A percentile compares a stretch with the other conserved stretches of the same genome.
Evolutionary conservation across 2,113 vertebrate genomes (phyloP).

Genomic region (Oreamnos americanus): DNA sequence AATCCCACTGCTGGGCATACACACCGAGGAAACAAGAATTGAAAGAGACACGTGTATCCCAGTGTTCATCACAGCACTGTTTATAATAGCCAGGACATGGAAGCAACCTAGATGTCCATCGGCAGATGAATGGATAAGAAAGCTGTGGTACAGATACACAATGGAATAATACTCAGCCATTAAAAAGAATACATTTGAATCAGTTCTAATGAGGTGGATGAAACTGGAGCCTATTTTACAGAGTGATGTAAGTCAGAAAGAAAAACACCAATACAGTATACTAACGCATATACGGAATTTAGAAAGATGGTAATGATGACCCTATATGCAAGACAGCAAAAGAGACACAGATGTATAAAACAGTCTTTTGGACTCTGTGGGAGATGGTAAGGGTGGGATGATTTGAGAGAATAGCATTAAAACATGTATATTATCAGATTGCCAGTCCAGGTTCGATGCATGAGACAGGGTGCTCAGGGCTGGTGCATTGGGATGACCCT

Average conservation of each 20-base stretch:
- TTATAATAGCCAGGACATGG: background rate
- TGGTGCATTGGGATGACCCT: background rate
- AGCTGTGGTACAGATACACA: background rate
- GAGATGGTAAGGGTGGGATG: background rate
- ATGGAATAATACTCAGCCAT: background rate
- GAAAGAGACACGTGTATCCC: background rate
- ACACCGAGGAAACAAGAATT: background rate
- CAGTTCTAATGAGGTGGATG: background rate
- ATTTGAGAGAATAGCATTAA: background rate
- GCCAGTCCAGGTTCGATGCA: background rate
- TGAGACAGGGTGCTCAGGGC: background rate
- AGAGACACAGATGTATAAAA: background rate
- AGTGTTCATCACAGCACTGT: fast-evolving
- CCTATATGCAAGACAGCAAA: background rate
- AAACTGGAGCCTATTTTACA: background rate
- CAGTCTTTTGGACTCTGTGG: background rate
- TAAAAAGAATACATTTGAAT: background rate
- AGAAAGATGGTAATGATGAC: background rate
- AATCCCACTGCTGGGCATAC: background rate
- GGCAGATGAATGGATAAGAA: background rate
- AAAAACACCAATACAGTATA: background rate
- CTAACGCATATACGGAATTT: background rate
- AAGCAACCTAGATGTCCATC: background rate
- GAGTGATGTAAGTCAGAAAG: background rate
- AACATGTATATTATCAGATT: background rate